Evolutionary conservation across 2,888 invertebrate genomes (phyloP).

Genomic region (Lochmaea crataegi): DNA sequence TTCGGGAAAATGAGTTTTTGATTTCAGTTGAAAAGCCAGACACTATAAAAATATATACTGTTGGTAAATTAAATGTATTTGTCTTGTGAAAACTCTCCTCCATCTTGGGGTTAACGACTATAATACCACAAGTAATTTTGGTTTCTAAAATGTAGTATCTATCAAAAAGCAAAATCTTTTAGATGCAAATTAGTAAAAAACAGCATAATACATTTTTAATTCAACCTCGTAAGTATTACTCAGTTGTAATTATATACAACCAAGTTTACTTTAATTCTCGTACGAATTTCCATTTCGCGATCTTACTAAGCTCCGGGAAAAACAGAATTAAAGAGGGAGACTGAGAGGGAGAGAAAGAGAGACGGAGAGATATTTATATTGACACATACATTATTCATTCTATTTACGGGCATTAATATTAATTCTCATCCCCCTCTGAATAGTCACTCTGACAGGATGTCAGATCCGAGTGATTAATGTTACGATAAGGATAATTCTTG

Average conservation of each 20-base stretch:
- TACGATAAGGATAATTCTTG: conserved; percentile 29
- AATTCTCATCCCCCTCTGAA: conserved; percentile 41
- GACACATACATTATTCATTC: conserved; percentile 51
- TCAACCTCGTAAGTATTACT: not conserved
- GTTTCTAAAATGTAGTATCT: too few species aligned
- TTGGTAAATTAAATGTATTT: too few species aligned
- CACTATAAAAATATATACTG: too few species aligned
- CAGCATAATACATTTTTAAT: not conserved
- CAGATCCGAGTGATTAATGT: conserved; percentile 43
- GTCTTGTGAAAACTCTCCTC: too few species aligned
- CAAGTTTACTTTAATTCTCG: conserved; percentile 16
- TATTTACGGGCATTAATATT: conserved; percentile 46
- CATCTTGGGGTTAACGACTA: too few species aligned
- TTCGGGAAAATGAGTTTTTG: too few species aligned
- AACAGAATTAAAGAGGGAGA: not conserved
- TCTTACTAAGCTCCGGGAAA: not conserved
- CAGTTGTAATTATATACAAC: conserved; percentile 5
- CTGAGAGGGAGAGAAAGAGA: not conserved
- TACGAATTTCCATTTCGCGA: conserved; percentile 16
- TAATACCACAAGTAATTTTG: too few species aligned
- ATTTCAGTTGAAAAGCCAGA: too few species aligned
- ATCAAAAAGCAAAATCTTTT: too few species aligned
- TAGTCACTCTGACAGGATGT: conserved; percentile 41
- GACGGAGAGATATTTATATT: conserved; percentile 44
- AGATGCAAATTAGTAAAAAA: not conserved